Evolutionary conservation across 2,113 vertebrate species (phyloP).

Genomic region (Neodontobutis hainanensis): DNA sequence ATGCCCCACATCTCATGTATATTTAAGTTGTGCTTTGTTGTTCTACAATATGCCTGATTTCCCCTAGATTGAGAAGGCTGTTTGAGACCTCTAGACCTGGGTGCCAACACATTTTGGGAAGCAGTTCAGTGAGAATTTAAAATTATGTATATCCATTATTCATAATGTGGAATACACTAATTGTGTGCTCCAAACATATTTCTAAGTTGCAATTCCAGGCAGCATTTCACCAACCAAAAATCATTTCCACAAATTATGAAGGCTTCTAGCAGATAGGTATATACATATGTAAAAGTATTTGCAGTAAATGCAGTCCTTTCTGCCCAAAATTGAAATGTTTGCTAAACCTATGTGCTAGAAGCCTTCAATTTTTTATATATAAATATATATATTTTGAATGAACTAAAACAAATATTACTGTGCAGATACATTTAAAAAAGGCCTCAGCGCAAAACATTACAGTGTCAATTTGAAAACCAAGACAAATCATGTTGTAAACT

Average conservation of each 20-base stretch:
- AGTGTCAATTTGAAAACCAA: constrained; percentile 11
- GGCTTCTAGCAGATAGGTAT: constrained; percentile 20
- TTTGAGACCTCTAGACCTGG: constrained; percentile 73
- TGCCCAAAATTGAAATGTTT: too few species aligned
- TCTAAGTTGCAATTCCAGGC: constrained; percentile 58
- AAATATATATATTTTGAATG: constrained; percentile 9
- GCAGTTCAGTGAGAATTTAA: constrained; percentile 78
- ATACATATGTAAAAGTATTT: constrained; percentile 30
- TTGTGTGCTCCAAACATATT: constrained; percentile 65
- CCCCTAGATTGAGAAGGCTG: constrained; percentile 68
- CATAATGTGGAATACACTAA: constrained; percentile 74
- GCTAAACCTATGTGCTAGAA: too few species aligned
- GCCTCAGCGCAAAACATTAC: constrained; percentile 15
- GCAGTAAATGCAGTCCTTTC: neutral
- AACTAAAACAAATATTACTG: constrained; percentile 15
- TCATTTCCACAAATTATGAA: constrained; percentile 20
- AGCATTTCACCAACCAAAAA: constrained; percentile 23
- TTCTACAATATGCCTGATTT: constrained; percentile 67
- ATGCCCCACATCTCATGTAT: constrained; percentile 67
- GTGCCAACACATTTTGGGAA: constrained; percentile 78
- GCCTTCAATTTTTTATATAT: too few species aligned
- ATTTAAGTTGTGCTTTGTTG: constrained; percentile 75
- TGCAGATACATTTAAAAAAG: constrained; percentile 1
- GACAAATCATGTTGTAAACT: constrained; percentile 29
- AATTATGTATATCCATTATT: constrained; percentile 77